These are phyloP conservation scores for Lordiphosa andalusiaca DNA, from an alignment of 2,888 invertebrate genomes.

Conservation along the genomic window DNA sequence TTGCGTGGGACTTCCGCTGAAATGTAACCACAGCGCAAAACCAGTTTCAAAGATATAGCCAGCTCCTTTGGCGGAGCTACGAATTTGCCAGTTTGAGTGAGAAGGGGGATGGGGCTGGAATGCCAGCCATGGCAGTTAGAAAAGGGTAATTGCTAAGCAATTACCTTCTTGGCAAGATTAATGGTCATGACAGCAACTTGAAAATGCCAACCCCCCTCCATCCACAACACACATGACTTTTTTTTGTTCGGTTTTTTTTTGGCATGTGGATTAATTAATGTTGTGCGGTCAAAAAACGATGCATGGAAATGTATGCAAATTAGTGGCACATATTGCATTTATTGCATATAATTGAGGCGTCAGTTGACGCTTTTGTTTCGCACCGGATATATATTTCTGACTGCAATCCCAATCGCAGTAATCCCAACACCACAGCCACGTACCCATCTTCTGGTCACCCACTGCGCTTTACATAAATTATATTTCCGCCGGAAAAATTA, in stretches of 20 bases:
- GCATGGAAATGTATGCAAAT: slow-evolving; percentile 5
- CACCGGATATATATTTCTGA: slow-evolving; percentile 68
- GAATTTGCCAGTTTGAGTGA: too few relatives aligned
- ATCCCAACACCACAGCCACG: slow-evolving; percentile 22
- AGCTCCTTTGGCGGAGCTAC: slow-evolving; percentile 21
- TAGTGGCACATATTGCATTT: slow-evolving; percentile 31
- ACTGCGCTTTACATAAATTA: slow-evolving; percentile 75
- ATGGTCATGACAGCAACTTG: slow-evolving; percentile 74
- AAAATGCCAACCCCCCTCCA: slow-evolving; percentile 58
- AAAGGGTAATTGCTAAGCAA: slow-evolving; percentile 74
- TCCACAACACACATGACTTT: slow-evolving; percentile 38
- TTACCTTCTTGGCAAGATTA: slow-evolving; percentile 74
- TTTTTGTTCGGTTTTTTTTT: slow-evolving; percentile 4
- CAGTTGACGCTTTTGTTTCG: slow-evolving; percentile 25
- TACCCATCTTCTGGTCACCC: slow-evolving; percentile 60
- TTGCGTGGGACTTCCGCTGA: slow-evolving; percentile 74
- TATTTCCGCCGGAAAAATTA: slow-evolving; percentile 75
- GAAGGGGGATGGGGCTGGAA: neutral
- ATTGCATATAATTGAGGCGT: slow-evolving; percentile 27
- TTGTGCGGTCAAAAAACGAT: slow-evolving; percentile 1
- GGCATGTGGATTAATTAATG: slow-evolving; percentile 34
- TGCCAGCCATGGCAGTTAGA: slow-evolving; percentile 32
- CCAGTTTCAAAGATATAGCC: slow-evolving; percentile 40
- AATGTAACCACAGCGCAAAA: slow-evolving; percentile 69
- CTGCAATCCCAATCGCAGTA: slow-evolving; percentile 25